These are phyloP conservation scores for Mastomys natalensis DNA, from an alignment of 2,113 vertebrate species.

Conservation along the genomic window DNA sequence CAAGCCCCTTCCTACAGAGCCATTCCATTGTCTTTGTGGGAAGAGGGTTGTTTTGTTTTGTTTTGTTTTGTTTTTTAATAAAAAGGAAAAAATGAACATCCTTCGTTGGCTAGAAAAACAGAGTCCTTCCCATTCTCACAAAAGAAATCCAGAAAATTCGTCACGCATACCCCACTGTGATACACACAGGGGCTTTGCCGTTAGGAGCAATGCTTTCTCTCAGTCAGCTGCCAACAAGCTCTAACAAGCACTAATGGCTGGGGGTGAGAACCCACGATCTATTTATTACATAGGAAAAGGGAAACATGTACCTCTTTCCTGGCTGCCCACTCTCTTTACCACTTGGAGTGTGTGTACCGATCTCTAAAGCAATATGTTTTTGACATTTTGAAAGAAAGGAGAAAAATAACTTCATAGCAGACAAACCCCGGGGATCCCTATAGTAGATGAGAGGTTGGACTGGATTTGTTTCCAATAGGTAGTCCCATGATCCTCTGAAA, in stretches of 20 bases:
- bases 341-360: neutral
- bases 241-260: neutral
- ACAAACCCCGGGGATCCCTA: neutral
- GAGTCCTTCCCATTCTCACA: neutral
- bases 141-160: conserved; percentile 5
- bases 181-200: neutral
- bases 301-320: neutral
- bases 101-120: neutral
- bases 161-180: neutral
- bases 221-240: neutral
- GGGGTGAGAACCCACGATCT: neutral
- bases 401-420: neutral
- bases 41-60: no score
- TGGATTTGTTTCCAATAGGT: neutral
- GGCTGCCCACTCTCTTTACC: neutral
- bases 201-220: conserved; percentile 50
- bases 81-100: neutral
- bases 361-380: neutral
- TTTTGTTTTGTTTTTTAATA: neutral
- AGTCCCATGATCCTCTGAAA: neutral
- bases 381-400: conserved; percentile 13
- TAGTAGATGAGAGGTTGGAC: neutral
- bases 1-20: neutral
- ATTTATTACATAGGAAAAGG: neutral
- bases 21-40: no score